phyloP scores from a whole-genome alignment of 2,797 vertebrate species.

The Sebastes cheni region DNA sequence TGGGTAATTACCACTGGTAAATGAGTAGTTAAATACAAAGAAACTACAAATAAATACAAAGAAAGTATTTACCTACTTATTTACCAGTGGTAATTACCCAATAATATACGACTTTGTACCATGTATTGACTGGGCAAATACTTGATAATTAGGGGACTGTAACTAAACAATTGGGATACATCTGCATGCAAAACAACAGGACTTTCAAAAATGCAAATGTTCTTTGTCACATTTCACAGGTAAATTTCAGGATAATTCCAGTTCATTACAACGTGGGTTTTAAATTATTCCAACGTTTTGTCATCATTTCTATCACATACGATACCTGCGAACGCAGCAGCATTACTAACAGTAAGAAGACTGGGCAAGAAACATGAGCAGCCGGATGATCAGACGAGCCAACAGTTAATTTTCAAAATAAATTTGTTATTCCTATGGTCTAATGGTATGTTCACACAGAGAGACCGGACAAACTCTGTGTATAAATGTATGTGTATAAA shows the following conservation, averaged over 20 bases:
- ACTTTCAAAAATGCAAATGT: not conserved
- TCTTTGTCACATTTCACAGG: not conserved
- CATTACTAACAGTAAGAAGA: no score
- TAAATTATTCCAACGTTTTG: not conserved
- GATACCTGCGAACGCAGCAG: not conserved
- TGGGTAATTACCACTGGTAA: no score
- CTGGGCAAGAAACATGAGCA: not conserved
- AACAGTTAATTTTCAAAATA: rapidly evolving
- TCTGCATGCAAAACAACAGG: not conserved
- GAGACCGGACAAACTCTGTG: no score
- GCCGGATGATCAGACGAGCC: rapidly evolving
- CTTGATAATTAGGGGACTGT: no score
- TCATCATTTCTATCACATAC: not conserved
- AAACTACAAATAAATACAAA: no score
- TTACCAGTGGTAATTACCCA: no score
- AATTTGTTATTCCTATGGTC: rapidly evolving
- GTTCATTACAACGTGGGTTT: not conserved
- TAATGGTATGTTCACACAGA: rapidly evolving
- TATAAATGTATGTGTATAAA: no score
- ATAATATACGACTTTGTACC: no score
- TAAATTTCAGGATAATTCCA: constrained; percentile 8
- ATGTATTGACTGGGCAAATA: no score
- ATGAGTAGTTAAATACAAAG: no score
- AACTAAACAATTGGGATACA: not conserved
- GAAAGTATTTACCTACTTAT: no score